These are phyloP conservation scores for Biston betularia DNA, from an alignment of 2,888 invertebrate species.

Conservation along the genomic window DNA sequence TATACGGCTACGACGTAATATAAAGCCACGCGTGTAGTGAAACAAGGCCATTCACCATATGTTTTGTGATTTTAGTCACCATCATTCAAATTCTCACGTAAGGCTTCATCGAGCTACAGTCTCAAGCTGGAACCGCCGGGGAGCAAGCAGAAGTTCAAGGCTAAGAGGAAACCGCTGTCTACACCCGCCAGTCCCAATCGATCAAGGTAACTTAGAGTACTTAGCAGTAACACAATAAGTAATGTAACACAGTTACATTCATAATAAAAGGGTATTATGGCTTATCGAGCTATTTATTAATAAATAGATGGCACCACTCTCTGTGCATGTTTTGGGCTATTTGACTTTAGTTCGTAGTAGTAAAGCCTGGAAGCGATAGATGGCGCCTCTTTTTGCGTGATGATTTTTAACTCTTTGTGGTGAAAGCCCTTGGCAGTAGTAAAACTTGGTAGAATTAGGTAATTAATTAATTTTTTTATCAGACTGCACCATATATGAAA, in stretches of 20 bases:
- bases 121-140: constrained; percentile 96
- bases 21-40: constrained; percentile 4
- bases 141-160: constrained; percentile 94
- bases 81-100: constrained; percentile 98
- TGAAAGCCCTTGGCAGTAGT: neutral
- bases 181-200: constrained; percentile 97
- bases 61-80: constrained; percentile 92
- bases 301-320: no score
- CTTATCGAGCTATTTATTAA: no score
- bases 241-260: no score
- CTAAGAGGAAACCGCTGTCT: constrained; percentile 95
- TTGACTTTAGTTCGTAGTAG: no score
- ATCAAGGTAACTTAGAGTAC: constrained; percentile 74
- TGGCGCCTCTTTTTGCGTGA: no score
- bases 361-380: no score
- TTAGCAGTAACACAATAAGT: no score
- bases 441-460: neutral
- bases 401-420: no score
- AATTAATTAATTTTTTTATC: neutral
- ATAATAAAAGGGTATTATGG: no score
- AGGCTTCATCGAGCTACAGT: constrained; percentile 98
- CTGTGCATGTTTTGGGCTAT: no score
- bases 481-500: no score
- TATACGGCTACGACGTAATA: constrained; percentile 24
- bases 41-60: constrained; percentile 40